Evolutionary conservation across 2,888 invertebrate species (phyloP).

Genomic region (Pristionchus mayeri): DNA sequence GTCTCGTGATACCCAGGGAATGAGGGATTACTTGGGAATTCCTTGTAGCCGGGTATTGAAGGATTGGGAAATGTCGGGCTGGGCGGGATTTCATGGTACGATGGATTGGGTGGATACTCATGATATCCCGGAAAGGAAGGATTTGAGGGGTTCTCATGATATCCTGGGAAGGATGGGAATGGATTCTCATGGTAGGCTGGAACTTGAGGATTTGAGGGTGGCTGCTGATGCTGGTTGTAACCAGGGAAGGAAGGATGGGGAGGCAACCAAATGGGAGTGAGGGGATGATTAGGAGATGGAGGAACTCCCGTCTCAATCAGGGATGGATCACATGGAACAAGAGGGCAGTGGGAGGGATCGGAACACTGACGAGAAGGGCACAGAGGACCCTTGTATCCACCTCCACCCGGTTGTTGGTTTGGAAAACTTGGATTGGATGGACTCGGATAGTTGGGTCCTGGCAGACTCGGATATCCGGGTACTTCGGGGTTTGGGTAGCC

Average conservation of each 20-base stretch:
- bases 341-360: background rate
- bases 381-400: background rate
- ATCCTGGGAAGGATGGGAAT: background rate
- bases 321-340: background rate
- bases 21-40: background rate
- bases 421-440: too few species aligned
- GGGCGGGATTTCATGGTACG: too few species aligned
- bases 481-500: background rate
- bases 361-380: background rate
- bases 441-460: too few species aligned
- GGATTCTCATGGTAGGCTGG: constrained; percentile 6
- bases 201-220: too few species aligned
- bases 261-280: background rate
- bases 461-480: constrained; percentile 4
- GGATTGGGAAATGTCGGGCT: too few species aligned
- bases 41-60: too few species aligned
- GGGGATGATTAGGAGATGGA: background rate
- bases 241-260: background rate
- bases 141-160: background rate
- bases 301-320: background rate
- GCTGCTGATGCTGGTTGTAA: background rate
- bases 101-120: too few species aligned
- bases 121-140: background rate
- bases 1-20: constrained; percentile 4
- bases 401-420: too few species aligned